These are phyloP conservation scores for Perdita meconis DNA, from an alignment of 2,888 invertebrate genomes.

Conservation along the genomic window DNA sequence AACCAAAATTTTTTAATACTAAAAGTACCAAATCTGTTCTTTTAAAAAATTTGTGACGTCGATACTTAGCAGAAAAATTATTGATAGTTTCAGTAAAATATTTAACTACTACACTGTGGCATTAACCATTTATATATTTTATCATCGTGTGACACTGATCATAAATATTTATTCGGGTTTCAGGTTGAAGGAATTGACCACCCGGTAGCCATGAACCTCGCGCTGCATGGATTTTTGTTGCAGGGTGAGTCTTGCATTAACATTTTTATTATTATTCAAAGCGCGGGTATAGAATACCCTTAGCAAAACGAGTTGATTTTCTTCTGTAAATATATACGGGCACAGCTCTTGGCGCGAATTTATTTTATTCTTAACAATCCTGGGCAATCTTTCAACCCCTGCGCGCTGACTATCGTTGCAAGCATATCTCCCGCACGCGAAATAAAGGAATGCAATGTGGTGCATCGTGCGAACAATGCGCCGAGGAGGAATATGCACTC, in stretches of 20 bases:
- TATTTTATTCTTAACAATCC: not conserved
- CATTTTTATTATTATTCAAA: not conserved
- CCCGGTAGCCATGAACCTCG: slow-evolving; percentile 84
- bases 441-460: slow-evolving; percentile 54
- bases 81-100: too few species aligned
- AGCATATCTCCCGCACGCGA: slow-evolving; percentile 16
- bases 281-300: not conserved
- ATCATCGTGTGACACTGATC: not conserved
- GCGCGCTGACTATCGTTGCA: slow-evolving; percentile 19
- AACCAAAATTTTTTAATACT: too few species aligned
- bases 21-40: too few species aligned
- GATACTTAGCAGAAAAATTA: too few species aligned
- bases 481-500: slow-evolving; percentile 32
- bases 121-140: too few species aligned
- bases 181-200: slow-evolving; percentile 77
- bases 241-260: slow-evolving; percentile 76
- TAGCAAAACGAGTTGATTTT: not conserved
- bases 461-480: slow-evolving; percentile 54
- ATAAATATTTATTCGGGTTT: slow-evolving; percentile 60
- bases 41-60: too few species aligned
- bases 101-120: too few species aligned
- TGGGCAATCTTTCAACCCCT: not conserved
- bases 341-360: not conserved
- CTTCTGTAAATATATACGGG: too few species aligned
- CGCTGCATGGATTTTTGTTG: slow-evolving; percentile 83